These are phyloP conservation scores for Lepus europaeus DNA, from an alignment of 2,113 vertebrate genomes.

Conservation along the genomic window DNA sequence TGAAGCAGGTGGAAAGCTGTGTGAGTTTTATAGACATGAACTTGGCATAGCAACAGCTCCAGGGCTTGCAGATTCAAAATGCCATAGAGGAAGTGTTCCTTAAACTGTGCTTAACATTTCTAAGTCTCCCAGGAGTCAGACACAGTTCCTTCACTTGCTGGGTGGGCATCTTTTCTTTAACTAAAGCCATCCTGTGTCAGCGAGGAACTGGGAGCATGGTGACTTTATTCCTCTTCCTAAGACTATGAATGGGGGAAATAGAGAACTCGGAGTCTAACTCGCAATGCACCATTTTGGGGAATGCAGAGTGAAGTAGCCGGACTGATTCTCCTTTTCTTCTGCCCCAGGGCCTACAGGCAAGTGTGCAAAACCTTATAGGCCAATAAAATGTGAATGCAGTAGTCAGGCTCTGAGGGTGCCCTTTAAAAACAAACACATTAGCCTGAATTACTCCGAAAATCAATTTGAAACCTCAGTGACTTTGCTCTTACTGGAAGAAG, in stretches of 20 bases:
- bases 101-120: background rate
- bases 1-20: conserved; percentile 31
- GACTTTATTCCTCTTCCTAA: background rate
- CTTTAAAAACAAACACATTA: background rate
- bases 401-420: background rate
- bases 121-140: background rate
- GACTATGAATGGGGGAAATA: background rate
- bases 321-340: background rate
- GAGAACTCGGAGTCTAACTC: background rate
- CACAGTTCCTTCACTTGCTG: background rate
- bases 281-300: background rate
- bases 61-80: background rate
- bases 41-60: background rate
- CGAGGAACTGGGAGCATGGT: background rate
- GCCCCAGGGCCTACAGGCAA: background rate
- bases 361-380: background rate
- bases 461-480: background rate
- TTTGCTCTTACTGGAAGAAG: conserved; percentile 17
- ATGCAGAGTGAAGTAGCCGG: accelerated
- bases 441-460: background rate
- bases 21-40: conserved; percentile 37
- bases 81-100: background rate
- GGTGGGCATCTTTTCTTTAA: background rate
- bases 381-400: background rate
- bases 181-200: background rate